Base-by-base conservation (phyloP, 1,140 invertebrate genomes). In the Rhyacophila brunnea region DNA sequence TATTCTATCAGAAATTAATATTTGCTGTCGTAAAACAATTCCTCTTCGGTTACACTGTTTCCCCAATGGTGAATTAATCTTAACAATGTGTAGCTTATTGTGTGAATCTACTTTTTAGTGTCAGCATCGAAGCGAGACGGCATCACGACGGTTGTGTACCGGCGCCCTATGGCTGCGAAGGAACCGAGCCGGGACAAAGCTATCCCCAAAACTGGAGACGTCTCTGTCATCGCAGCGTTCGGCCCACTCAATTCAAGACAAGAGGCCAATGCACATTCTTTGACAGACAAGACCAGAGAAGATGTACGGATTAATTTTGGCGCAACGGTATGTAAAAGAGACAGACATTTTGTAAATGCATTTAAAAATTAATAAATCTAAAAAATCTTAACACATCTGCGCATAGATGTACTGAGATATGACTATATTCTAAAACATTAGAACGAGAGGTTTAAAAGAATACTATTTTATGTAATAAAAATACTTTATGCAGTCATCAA, bases 211-310 rank as follows among this genome's bases (percentile, higher is more conserved):
- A 77, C 85, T 23, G 78, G 83, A 0, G 83, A 89, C 15, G 85
- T 87, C 7, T 87, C 84, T 13, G 85, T 95, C 1, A 91, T 95
- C n/a, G 92, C 92, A 0, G 92, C 93, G 10, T 90, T 95, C 62
- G 93, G 93, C 4, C 85, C 86, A 0, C 77, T 96, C 1, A 94
- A 93, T 75, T 76, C 80, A 0, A 74, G 85, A 42, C 85, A 85
- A 55, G 91, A 95, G 74, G 91, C 91, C 0, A 92, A 92, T 64
- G 89, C 90, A 4, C 92, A 95, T 72, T 80, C 80, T 18, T 80
- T 82, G 57, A 84, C 83, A 65, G 89, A 91, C 68, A 89, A 84
- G 67, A 92, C 87, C 13, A 83, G 80, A 32, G 85, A 83, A 40
- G 89, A 92, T 66, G 83, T 89, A 48, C 82, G 84, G 58, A 87